Conservation (phyloP, 1,140 invertebrate species). For the Bombus fervidus region DNA sequence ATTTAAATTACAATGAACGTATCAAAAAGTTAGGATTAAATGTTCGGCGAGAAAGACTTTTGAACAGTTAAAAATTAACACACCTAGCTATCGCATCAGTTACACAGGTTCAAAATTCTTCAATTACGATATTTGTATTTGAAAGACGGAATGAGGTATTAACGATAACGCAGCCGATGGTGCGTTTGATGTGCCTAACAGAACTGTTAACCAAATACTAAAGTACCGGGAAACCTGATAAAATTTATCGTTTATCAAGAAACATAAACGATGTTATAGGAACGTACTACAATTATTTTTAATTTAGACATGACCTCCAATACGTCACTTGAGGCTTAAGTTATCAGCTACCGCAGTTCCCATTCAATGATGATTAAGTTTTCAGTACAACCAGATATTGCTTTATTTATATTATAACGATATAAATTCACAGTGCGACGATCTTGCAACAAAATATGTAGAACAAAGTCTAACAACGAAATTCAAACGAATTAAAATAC, state of each 20-base stretch:
- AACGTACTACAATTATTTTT: conserved; percentile 32
- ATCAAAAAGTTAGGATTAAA: too few species aligned
- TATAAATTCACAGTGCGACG: not conserved
- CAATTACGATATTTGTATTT: conserved; percentile 27
- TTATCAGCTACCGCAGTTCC: too few species aligned
- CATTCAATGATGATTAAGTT: too few species aligned
- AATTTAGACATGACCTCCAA: not conserved
- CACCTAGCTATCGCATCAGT: not conserved
- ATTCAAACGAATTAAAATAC: not conserved
- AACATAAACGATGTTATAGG: conserved; percentile 23
- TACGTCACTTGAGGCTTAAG: not conserved
- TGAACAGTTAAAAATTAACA: too few species aligned
- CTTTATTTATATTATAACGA: not conserved
- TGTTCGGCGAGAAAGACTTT: too few species aligned
- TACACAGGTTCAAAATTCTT: not conserved
- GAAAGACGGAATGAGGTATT: conserved; percentile 25
- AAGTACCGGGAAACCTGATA: conserved; percentile 29
- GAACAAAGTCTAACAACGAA: not conserved
- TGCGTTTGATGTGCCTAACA: conserved; percentile 28
- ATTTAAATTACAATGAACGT: too few species aligned
- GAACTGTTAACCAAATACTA: conserved; percentile 43
- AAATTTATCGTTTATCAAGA: conserved; percentile 53
- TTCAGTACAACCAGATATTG: too few species aligned
- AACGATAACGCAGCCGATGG: conserved; percentile 30
- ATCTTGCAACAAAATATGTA: not conserved